These are phyloP conservation scores for Xestia rhomboidea DNA, from an alignment of 2,888 invertebrate species.

Conservation along the genomic window DNA sequence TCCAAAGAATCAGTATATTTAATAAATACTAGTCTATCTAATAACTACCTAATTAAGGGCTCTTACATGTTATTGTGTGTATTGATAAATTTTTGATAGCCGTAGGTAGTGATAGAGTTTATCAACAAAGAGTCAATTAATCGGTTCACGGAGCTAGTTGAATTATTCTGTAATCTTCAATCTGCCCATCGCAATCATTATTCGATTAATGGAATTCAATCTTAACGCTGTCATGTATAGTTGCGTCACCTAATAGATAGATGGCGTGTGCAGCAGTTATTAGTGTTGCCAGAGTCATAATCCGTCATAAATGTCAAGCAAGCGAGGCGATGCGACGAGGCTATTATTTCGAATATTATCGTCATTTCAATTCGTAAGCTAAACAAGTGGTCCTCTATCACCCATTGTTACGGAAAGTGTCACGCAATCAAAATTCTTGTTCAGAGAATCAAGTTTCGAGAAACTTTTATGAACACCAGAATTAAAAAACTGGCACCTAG, in stretches of 20 bases:
- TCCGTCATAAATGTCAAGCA: constrained; percentile 89
- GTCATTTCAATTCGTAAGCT: constrained; percentile 82
- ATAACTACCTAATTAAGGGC: not conserved
- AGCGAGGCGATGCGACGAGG: constrained; percentile 78
- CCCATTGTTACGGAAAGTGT: constrained; percentile 80
- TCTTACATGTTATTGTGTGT: not conserved
- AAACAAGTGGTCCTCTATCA: constrained; percentile 83
- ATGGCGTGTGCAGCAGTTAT: constrained; percentile 86
- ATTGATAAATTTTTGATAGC: constrained; percentile 32
- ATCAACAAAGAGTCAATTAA: constrained; percentile 66
- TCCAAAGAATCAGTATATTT: constrained; percentile 9
- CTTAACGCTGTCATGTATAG: constrained; percentile 79
- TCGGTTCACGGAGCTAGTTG: constrained; percentile 68
- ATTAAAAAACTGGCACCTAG: constrained; percentile 68
- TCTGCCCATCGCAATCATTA: constrained; percentile 79
- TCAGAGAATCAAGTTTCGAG: constrained; percentile 69
- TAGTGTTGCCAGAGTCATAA: constrained; percentile 85
- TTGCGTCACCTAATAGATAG: constrained; percentile 87
- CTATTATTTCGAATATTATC: constrained; percentile 85
- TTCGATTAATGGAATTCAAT: constrained; percentile 85
- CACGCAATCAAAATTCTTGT: constrained; percentile 82
- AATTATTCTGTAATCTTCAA: constrained; percentile 73
- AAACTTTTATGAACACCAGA: constrained; percentile 60
- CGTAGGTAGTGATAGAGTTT: constrained; percentile 30
- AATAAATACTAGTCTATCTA: not conserved